phyloP scores from a whole-genome alignment of 2,797 vertebrate genomes.

The Sardinella longiceps region DNA sequence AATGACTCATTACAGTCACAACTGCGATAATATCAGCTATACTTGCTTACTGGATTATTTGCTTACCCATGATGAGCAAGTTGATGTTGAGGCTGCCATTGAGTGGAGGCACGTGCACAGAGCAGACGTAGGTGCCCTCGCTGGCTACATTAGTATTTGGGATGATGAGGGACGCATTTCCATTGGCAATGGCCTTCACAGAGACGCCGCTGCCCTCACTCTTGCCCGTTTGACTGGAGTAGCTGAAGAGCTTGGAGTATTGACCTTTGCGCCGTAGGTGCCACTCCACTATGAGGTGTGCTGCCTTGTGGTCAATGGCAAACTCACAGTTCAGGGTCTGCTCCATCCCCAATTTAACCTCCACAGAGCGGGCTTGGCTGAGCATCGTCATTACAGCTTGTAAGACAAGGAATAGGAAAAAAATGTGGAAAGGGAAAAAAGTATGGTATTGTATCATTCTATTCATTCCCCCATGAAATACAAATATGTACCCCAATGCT shows the following conservation, averaged over 20 bases:
- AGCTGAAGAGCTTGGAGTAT: conserved; percentile 57
- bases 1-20: too few species aligned
- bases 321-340: conserved; percentile 75
- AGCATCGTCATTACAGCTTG: conserved; percentile 71
- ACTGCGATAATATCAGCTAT: too few species aligned
- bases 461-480: too few species aligned
- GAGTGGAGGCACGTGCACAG: conserved; percentile 65
- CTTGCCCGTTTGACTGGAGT: conserved; percentile 50
- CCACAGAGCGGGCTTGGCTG: conserved; percentile 65
- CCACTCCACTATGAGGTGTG: conserved; percentile 66
- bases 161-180: conserved; percentile 71
- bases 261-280: conserved; percentile 57
- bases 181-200: conserved; percentile 55
- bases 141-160: conserved; percentile 54
- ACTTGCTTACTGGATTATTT: too few species aligned
- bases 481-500: too few species aligned
- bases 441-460: too few species aligned
- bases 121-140: conserved; percentile 72
- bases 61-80: conserved; percentile 73
- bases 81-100: conserved; percentile 55
- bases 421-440: too few species aligned
- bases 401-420: conserved; percentile 56
- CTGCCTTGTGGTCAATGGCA: conserved; percentile 65
- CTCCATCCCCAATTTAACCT: conserved; percentile 58
- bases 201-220: conserved; percentile 56